Conservation (phyloP, 2,113 vertebrate genomes). For the Microcebus lehilahytsara region DNA sequence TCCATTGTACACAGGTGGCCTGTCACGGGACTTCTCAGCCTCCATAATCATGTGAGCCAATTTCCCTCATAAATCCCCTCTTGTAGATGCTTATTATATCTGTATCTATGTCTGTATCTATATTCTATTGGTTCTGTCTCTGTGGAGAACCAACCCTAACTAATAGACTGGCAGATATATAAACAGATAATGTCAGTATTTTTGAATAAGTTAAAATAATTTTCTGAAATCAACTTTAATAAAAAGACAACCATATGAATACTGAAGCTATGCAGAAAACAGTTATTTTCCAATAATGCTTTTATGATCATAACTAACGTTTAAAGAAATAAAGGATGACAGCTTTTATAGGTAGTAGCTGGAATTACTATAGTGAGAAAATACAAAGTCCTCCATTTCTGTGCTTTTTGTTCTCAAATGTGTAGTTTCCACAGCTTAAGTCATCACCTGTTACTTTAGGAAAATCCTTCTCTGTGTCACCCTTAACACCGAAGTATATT, state of each 20-base stretch:
- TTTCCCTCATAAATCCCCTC: neutral
- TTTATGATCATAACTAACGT: constrained; percentile 50
- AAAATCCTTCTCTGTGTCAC: neutral
- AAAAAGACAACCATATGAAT: constrained; percentile 46
- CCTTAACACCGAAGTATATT: neutral
- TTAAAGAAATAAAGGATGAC: constrained; percentile 57
- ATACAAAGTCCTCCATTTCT: constrained; percentile 44
- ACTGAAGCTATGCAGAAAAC: neutral
- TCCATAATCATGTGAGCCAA: neutral
- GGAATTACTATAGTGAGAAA: constrained; percentile 53
- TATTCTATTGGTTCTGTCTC: neutral
- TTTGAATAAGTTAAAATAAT: constrained; percentile 40
- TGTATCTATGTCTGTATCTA: neutral
- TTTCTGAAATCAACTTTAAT: constrained; percentile 60
- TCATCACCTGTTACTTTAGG: neutral
- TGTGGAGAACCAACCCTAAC: neutral
- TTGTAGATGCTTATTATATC: neutral
- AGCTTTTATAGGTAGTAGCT: constrained; percentile 2
- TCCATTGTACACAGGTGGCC: neutral
- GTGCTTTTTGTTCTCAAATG: constrained; percentile 16
- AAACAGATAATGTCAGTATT: constrained; percentile 40
- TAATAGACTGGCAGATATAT: constrained; percentile 12
- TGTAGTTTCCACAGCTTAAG: neutral
- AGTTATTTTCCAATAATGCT: constrained; percentile 3
- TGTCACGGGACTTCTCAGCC: neutral